A percentile compares a stretch with the other conserved stretches of the same genome.
Conservation (phyloP, 2,888 invertebrate genomes). For the Apoderus coryli region DNA sequence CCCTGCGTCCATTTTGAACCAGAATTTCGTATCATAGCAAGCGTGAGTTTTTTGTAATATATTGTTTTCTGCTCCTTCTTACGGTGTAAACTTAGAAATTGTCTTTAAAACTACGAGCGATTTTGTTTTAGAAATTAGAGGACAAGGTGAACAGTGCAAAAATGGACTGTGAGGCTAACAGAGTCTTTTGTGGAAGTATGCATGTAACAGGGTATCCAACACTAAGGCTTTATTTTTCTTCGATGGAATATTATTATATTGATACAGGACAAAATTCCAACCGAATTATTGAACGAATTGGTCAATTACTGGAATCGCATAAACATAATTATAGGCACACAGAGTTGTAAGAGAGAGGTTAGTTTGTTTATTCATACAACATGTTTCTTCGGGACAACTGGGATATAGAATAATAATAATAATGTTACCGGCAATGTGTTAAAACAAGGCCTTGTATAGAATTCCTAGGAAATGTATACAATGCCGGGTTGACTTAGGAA, state of each 20-base stretch:
- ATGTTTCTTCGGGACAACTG: too few relatives aligned
- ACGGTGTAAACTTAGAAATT: too few relatives aligned
- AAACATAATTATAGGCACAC: conserved; percentile 15
- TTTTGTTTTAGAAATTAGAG: conserved; percentile 32
- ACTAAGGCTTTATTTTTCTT: conserved; percentile 35
- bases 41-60: conserved; percentile 14
- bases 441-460: too few relatives aligned
- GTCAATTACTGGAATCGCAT: too few relatives aligned
- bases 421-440: too few relatives aligned
- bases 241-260: conserved; percentile 23
- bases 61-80: too few relatives aligned
- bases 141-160: conserved; percentile 43
- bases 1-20: conserved; percentile 52
- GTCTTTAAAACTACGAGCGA: too few relatives aligned
- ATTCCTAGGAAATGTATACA: too few relatives aligned
- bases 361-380: neutral
- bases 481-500: too few relatives aligned
- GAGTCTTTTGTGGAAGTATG: conserved; percentile 37
- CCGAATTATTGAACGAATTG: conserved; percentile 19
- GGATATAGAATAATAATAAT: too few relatives aligned
- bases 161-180: conserved; percentile 47
- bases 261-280: conserved; percentile 16
- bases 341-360: conserved; percentile 17
- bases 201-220: conserved; percentile 44
- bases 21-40: conserved; percentile 46